These are phyloP conservation scores for Homarus americanus DNA, from an alignment of 1,140 invertebrate species.

Conservation along the genomic window DNA sequence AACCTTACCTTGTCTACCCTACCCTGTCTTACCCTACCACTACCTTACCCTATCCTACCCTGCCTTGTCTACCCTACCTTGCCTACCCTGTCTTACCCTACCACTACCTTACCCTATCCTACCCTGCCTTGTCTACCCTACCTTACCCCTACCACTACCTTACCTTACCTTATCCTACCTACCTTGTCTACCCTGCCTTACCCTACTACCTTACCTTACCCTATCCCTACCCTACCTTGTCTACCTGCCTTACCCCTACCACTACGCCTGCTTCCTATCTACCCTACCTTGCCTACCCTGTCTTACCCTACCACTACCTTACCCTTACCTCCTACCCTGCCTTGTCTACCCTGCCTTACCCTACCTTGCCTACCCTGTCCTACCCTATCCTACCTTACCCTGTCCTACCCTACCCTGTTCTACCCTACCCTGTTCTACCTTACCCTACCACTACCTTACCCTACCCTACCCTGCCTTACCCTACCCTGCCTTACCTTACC, in stretches of 20 bases:
- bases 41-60: not conserved
- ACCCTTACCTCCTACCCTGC: not conserved
- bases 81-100: not conserved
- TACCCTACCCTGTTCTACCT: not conserved
- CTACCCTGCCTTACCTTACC: not conserved
- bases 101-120: too few relatives aligned
- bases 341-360: not conserved
- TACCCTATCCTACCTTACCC: not conserved
- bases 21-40: not conserved
- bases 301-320: not conserved
- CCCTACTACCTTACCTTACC: not conserved
- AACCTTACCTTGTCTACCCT: not conserved
- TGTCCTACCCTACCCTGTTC: not conserved
- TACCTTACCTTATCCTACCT: not conserved
- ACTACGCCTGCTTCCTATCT: too few relatives aligned
- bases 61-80: not conserved
- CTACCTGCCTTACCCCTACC: not conserved
- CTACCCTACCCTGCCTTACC: not conserved
- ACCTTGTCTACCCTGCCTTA: not conserved
- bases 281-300: not conserved
- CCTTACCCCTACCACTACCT: not conserved
- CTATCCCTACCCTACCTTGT: not conserved
- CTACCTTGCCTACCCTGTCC: not conserved
- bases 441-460: too few relatives aligned
- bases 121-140: not conserved